A percentile compares a stretch with the other conserved stretches of the same genome.
These are phyloP conservation scores for Oreonectes daqikongensis DNA, from an alignment of 2,797 vertebrate genomes.

Conservation along the genomic window DNA sequence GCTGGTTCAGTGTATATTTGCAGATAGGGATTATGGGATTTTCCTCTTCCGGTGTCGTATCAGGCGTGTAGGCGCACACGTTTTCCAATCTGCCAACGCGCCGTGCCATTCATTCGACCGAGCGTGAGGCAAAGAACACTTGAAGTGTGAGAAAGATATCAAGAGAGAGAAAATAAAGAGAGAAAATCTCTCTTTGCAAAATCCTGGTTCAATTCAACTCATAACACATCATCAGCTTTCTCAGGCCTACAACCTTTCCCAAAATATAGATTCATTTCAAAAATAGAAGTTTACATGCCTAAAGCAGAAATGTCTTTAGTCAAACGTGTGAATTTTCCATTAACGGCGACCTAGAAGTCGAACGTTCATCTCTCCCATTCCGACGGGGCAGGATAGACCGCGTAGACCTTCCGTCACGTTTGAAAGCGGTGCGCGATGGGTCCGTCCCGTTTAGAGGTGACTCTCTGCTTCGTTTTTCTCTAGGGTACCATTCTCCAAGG, in stretches of 20 bases:
- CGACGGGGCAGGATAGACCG: constrained; percentile 4
- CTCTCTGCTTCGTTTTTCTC: constrained; percentile 66
- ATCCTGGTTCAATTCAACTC: constrained; percentile 17
- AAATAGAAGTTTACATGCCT: constrained; percentile 65
- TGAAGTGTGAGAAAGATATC: constrained; percentile 5
- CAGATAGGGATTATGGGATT: constrained; percentile 24
- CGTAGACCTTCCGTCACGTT: not conserved
- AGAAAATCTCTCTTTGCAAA: not conserved
- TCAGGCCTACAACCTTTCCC: constrained; percentile 39
- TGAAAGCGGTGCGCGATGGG: not conserved
- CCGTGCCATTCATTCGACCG: not conserved
- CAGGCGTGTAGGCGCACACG: not conserved
- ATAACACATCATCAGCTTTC: constrained; percentile 33
- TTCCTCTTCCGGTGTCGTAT: constrained; percentile 3
- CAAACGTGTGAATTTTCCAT: constrained; percentile 55
- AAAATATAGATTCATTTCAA: constrained; percentile 61
- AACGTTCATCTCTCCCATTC: constrained; percentile 34
- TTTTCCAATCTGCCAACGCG: constrained; percentile 12
- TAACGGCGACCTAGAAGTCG: constrained; percentile 26
- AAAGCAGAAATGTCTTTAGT: constrained; percentile 60
- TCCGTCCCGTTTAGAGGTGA: constrained; percentile 69
- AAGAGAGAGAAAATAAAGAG: constrained; percentile 1
- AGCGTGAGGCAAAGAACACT: not conserved
- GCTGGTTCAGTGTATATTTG: constrained; percentile 38
- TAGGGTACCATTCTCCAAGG: constrained; percentile 66